phyloP scores from a whole-genome alignment of 2,797 vertebrate genomes.

The Microctenopoma steveboyesi region DNA sequence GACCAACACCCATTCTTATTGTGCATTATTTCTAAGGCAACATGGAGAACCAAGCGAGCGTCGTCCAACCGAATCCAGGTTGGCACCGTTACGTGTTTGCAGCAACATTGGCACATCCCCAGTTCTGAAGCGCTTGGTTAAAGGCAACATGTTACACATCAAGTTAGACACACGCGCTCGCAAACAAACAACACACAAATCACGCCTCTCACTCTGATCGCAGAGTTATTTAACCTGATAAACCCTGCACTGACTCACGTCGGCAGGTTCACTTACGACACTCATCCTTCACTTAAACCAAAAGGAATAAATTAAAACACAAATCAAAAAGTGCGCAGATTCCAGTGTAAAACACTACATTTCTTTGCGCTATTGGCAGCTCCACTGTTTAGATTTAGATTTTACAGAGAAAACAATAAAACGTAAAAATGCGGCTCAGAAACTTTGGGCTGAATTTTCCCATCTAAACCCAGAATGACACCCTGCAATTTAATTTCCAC shows the following conservation, averaged over 20 bases:
- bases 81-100: slow-evolving; percentile 56
- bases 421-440: neutral
- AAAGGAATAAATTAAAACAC: slow-evolving; percentile 63
- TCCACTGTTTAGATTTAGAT: slow-evolving; percentile 8
- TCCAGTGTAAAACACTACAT: slow-evolving; percentile 66
- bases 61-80: slow-evolving; percentile 52
- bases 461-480: slow-evolving; percentile 30
- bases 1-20: slow-evolving; percentile 75
- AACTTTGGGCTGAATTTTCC: neutral
- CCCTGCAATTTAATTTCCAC: slow-evolving; percentile 15
- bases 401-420: slow-evolving; percentile 17
- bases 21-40: slow-evolving; percentile 84
- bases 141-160: slow-evolving; percentile 80
- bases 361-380: slow-evolving; percentile 38
- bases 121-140: slow-evolving; percentile 74
- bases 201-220: slow-evolving; percentile 46
- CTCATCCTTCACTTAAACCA: slow-evolving; percentile 31
- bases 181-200: slow-evolving; percentile 30
- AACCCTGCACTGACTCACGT: slow-evolving; percentile 39
- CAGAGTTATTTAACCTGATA: slow-evolving; percentile 48
- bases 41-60: slow-evolving; percentile 76
- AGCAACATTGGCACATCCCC: slow-evolving; percentile 61
- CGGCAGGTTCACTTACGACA: slow-evolving; percentile 16
- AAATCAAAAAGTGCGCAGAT: slow-evolving; percentile 54
- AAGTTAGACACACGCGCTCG: slow-evolving; percentile 49